phyloP scores from a whole-genome alignment of 2,888 invertebrate genomes.

The Agrochola lychnidis region DNA sequence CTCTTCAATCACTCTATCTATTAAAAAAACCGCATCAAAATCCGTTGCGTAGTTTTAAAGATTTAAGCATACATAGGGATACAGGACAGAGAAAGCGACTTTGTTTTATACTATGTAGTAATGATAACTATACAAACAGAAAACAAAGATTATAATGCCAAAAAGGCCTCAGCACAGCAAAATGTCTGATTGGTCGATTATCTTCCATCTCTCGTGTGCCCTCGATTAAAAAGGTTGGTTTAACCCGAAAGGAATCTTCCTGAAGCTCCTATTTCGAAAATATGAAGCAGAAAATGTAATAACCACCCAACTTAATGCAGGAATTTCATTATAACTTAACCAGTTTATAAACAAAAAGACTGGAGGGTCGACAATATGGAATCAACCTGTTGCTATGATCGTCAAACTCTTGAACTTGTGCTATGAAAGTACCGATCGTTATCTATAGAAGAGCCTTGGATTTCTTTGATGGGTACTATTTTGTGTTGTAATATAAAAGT shows the following conservation, averaged over 20 bases:
- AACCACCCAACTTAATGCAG: not conserved
- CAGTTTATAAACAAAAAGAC: not conserved
- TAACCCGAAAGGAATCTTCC: not conserved
- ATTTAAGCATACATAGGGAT: too few species aligned
- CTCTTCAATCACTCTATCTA: too few species aligned
- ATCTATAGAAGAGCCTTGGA: constrained; percentile 5
- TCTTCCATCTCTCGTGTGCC: not conserved
- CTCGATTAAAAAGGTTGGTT: not conserved
- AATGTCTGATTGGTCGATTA: not conserved
- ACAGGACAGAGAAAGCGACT: too few species aligned
- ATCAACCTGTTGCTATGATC: constrained; percentile 36
- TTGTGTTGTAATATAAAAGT: constrained; percentile 1
- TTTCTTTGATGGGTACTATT: constrained; percentile 11
- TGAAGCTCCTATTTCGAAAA: not conserved
- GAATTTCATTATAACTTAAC: constrained; percentile 24
- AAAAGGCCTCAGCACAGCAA: too few species aligned
- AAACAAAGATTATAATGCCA: too few species aligned
- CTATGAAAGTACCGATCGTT: constrained; percentile 27
- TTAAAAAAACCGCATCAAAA: too few species aligned
- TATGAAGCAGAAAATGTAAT: constrained; percentile 23
- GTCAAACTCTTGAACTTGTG: constrained; percentile 21
- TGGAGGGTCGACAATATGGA: not conserved
- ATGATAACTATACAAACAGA: too few species aligned
- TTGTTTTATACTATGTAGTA: too few species aligned
- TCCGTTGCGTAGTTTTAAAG: too few species aligned